Evolutionary conservation across 2,113 vertebrate genomes (phyloP).

Genomic region (Caloenas nicobarica): DNA sequence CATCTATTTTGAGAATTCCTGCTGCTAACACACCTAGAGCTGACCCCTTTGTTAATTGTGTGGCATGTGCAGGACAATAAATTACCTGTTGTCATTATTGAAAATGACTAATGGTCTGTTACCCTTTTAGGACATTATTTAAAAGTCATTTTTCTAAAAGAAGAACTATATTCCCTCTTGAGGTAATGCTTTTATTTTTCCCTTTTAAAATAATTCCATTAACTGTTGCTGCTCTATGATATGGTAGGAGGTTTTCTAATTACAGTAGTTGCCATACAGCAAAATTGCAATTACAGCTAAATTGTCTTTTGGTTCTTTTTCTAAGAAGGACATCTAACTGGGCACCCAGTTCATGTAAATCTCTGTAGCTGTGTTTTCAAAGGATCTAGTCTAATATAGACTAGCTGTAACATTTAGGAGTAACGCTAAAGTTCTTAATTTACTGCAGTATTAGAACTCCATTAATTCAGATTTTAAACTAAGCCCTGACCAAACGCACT

Average conservation of each 20-base stretch:
- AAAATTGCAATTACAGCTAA: not conserved
- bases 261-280: not conserved
- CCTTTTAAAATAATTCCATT: not conserved
- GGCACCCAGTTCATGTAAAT: not conserved
- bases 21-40: conserved; percentile 26
- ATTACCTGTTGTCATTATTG: conserved; percentile 70
- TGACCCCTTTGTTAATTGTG: conserved; percentile 42
- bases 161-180: conserved; percentile 58
- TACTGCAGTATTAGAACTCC: not conserved
- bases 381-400: not conserved
- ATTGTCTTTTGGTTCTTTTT: not conserved
- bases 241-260: not conserved
- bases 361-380: not conserved
- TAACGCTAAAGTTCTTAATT: conserved; percentile 22
- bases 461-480: conserved; percentile 27
- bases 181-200: conserved; percentile 10
- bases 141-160: conserved; percentile 75
- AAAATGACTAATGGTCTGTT: conserved; percentile 71
- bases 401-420: not conserved
- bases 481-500: conserved; percentile 20
- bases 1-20: conserved; percentile 22
- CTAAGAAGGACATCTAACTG: not conserved
- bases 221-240: not conserved
- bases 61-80: conserved; percentile 50
- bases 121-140: conserved; percentile 74